phyloP scores from a whole-genome alignment of 2,113 vertebrate genomes.

The Parotia lawesii region DNA sequence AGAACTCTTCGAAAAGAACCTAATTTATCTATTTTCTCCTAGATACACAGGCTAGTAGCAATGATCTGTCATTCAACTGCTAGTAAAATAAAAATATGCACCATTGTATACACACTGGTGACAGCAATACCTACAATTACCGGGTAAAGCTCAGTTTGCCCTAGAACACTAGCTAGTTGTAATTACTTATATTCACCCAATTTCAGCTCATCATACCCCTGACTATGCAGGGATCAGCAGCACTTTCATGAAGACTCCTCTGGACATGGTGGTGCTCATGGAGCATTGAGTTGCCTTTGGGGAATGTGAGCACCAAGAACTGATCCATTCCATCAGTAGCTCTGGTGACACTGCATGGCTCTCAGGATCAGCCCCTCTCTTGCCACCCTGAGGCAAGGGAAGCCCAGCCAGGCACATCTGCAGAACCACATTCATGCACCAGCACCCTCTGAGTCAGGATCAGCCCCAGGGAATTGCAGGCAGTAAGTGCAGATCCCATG shows the following conservation, averaged over 20 bases:
- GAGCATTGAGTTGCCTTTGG: neutral
- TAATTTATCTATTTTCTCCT: neutral
- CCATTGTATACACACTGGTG: neutral
- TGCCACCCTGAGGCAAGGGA: neutral
- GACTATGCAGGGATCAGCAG: neutral
- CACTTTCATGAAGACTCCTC: neutral
- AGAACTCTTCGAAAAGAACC: neutral
- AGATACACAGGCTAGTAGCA: neutral
- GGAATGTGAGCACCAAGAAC: neutral
- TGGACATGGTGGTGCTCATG: rapidly evolving
- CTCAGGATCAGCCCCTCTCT: neutral
- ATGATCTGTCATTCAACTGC: neutral
- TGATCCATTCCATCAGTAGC: neutral
- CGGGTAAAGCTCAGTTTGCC: neutral
- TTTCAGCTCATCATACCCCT: neutral
- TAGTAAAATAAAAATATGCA: neutral
- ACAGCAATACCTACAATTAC: neutral
- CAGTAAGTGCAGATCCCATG: neutral
- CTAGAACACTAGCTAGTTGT: neutral
- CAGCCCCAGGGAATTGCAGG: rapidly evolving
- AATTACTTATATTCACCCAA: neutral
- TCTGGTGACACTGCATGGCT: neutral
- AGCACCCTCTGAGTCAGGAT: neutral
- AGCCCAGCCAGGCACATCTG: neutral
- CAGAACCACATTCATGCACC: rapidly evolving